Conservation (phyloP, 2,888 invertebrate genomes). For the Unio pictorum region DNA sequence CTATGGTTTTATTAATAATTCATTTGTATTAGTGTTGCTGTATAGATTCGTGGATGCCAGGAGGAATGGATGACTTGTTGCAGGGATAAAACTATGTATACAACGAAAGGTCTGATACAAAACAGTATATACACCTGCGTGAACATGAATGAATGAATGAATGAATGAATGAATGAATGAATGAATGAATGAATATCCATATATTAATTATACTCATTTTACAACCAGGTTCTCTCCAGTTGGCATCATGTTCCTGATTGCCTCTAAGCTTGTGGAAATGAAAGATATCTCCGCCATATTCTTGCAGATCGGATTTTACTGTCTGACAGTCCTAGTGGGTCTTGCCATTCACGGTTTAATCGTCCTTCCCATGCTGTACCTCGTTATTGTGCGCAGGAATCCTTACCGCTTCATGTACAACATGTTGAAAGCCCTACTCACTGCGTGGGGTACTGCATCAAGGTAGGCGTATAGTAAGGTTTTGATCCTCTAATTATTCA, state of each 20-base stretch:
- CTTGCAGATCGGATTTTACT: slow-evolving; percentile 90
- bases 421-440: slow-evolving; percentile 78
- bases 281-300: slow-evolving; percentile 85
- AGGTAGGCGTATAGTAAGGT: slow-evolving; percentile 39
- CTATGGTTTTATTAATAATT: too few species aligned
- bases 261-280: slow-evolving; percentile 92
- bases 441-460: slow-evolving; percentile 64
- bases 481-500: too few species aligned
- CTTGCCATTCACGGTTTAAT: slow-evolving; percentile 93
- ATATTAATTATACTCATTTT: background rate
- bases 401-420: slow-evolving; percentile 54
- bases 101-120: too few species aligned
- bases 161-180: background rate
- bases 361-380: slow-evolving; percentile 89
- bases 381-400: slow-evolving; percentile 70
- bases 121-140: too few species aligned
- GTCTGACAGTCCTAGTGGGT: slow-evolving; percentile 86
- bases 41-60: too few species aligned
- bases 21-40: too few species aligned
- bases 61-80: too few species aligned
- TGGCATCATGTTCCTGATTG: slow-evolving; percentile 74
- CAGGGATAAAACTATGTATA: too few species aligned
- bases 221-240: slow-evolving; percentile 66
- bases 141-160: background rate
- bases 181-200: slow-evolving; percentile 6